Base-by-base conservation (phyloP, 2,888 invertebrate genomes). In the Andrena camellia region DNA sequence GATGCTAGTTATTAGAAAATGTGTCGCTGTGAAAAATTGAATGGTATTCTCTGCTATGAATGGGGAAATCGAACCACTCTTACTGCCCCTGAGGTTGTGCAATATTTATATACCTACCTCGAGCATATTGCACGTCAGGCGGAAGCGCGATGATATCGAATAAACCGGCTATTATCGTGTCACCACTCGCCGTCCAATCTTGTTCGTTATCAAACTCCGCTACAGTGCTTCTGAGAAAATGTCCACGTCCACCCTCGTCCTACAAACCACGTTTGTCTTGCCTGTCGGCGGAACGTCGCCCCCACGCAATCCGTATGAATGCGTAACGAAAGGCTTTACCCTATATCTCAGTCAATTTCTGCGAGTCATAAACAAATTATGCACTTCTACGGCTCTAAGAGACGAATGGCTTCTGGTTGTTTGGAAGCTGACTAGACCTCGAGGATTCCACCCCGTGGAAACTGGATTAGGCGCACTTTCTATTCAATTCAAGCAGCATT, bases 101-200 rank as follows among this genome's bases (percentile, higher is more conserved):
- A 42, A 42, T 42, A 42, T 42, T 42, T 42, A 42, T 42, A 17
- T 13, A 6, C 42, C 48, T 71, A 69, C n/a, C 10, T 42, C 20
- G 29, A 48, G 23, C n/a, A 10, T 17, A 3, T 42, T 72, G 68
- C 75, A 48, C 76, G 81, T 60, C 33, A 17, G 52, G 10, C 69
- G 52, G 59, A 72, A 72, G 52, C 69, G 26, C 31, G 68, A 59
- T 69, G 67, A 63, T 35, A 57, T 63, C 26, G 68, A 72, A 66
- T 81, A 77, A 83, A 72, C 31, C 66, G 70, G 62, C 78, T 78
- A 70, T 83, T 82, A 83, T 83, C 83, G 77, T 42, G 77, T 73
- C 73, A 62, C 48, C 50, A 42, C 60, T 73, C 35, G 10, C 73
- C 57, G 50, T 57, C 67, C 73, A 71, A 82, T 78, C 67, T 68